Percentiles rank a stretch among this genome's conserved stretches.
Evolutionary conservation across 92 coral and sea anemone species (phyloP).

Genomic region (Anthopleura xanthogrammica): DNA sequence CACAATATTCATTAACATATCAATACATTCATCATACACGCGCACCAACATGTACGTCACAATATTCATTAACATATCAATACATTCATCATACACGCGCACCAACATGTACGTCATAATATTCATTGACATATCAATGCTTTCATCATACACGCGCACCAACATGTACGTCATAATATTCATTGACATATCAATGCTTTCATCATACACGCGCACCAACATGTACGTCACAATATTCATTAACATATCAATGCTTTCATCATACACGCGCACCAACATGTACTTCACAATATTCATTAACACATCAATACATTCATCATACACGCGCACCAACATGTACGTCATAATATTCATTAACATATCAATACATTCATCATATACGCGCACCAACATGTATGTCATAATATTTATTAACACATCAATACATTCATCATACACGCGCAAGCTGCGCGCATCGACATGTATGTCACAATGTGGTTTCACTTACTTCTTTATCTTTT

Average conservation of each 20-base stretch:
- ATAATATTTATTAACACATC: background rate
- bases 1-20: too few relatives aligned
- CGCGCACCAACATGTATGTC: background rate
- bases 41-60: background rate
- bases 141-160: too few relatives aligned
- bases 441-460: background rate
- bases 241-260: too few relatives aligned
- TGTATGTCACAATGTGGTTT: background rate
- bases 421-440: background rate
- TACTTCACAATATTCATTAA: background rate
- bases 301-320: background rate
- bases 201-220: too few relatives aligned
- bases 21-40: too few relatives aligned
- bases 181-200: too few relatives aligned
- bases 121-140: too few relatives aligned
- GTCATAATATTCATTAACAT: too few relatives aligned
- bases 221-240: too few relatives aligned
- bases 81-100: too few relatives aligned
- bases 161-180: background rate
- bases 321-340: background rate
- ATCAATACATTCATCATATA: too few relatives aligned
- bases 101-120: background rate
- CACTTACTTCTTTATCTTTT: constrained; percentile 83
- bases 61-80: too few relatives aligned
- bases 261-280: background rate